Conservation (phyloP, 1,140 invertebrate species). For the Bombus consobrinus region DNA sequence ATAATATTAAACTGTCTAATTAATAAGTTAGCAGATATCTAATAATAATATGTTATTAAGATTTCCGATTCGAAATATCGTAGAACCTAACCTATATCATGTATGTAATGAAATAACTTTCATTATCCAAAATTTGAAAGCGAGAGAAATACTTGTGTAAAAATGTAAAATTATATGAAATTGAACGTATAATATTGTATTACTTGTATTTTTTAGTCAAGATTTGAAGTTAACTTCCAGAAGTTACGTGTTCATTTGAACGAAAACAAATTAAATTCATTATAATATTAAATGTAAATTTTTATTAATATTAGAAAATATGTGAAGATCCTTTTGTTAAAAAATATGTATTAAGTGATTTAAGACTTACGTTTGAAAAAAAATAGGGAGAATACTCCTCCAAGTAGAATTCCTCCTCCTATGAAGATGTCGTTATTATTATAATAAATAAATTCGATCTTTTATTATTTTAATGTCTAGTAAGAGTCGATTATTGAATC, state of each 20-base stretch:
- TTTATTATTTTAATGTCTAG: background rate
- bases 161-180: background rate
- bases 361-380: conserved; percentile 84
- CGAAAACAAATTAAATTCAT: background rate
- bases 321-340: conserved; percentile 18
- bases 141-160: background rate
- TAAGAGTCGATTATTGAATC: conserved; percentile 14
- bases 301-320: background rate
- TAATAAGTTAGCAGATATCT: background rate
- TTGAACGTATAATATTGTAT: background rate
- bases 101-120: background rate
- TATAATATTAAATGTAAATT: background rate
- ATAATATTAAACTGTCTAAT: background rate
- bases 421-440: conserved; percentile 66
- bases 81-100: background rate
- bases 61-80: background rate
- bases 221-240: background rate
- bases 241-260: background rate
- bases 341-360: conserved; percentile 9
- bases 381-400: conserved; percentile 87
- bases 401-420: conserved; percentile 88
- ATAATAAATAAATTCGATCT: background rate
- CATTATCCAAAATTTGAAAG: background rate
- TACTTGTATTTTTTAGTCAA: conserved; percentile 14
- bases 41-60: background rate